These are phyloP conservation scores for Dasysyrphus tricinctus DNA, from an alignment of 2,888 invertebrate genomes.

Conservation along the genomic window DNA sequence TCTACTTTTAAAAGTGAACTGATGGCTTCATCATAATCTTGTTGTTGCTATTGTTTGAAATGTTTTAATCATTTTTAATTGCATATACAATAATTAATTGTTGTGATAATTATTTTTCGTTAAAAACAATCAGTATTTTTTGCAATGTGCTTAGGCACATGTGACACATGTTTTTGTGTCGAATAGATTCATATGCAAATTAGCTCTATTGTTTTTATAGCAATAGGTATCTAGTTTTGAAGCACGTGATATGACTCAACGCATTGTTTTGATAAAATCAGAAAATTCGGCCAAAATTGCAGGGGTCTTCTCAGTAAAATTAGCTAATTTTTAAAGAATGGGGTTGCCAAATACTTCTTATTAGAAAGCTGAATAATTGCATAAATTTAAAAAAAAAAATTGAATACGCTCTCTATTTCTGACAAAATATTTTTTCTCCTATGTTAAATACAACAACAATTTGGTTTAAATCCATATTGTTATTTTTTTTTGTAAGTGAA, in stretches of 20 bases:
- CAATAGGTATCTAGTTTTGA: background rate
- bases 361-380: no score
- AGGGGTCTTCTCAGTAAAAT: no score
- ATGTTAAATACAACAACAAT: no score
- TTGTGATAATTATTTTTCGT: constrained; percentile 6
- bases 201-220: background rate
- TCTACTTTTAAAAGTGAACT: background rate
- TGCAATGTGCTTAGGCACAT: constrained; percentile 10
- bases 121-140: constrained; percentile 3
- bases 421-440: no score
- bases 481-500: no score
- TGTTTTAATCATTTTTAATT: constrained; percentile 32
- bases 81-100: constrained; percentile 25
- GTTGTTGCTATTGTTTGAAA: background rate
- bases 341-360: no score
- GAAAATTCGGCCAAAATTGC: background rate
- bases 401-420: no score
- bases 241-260: constrained; percentile 8
- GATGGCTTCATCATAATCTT: background rate
- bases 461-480: no score
- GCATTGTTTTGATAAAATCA: background rate
- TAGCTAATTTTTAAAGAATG: no score
- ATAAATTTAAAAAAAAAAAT: no score
- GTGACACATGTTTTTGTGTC: constrained; percentile 19
- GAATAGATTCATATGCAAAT: constrained; percentile 27